Conservation (phyloP, 2,888 invertebrate genomes). For the Masnerella sp. region DNA sequence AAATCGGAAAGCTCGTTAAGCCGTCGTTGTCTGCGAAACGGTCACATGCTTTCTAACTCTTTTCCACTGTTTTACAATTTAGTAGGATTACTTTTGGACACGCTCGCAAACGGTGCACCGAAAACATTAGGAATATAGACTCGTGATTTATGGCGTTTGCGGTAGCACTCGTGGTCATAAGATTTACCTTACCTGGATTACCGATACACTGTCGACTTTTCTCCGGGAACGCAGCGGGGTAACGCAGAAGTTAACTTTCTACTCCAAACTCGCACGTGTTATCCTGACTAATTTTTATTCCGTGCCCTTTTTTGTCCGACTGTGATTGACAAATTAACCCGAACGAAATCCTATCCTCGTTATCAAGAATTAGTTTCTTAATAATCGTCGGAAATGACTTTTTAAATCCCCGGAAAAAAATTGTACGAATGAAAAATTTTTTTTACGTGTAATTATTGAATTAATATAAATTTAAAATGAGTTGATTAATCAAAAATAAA, state of each 20-base stretch:
- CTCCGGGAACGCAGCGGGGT: slow-evolving; percentile 44
- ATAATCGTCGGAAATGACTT: too few species aligned
- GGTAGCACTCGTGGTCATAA: slow-evolving; percentile 67
- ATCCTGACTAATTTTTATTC: slow-evolving; percentile 29
- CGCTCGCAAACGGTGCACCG: slow-evolving; percentile 17
- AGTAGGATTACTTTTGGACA: slow-evolving; percentile 32
- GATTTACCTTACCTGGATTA: slow-evolving; percentile 66
- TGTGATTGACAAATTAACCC: slow-evolving; percentile 15
- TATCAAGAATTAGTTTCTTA: neutral
- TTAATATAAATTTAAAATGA: too few species aligned
- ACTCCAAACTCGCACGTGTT: slow-evolving; percentile 35
- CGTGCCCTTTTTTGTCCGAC: neutral
- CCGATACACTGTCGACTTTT: slow-evolving; percentile 62
- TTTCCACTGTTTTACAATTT: slow-evolving; percentile 45
- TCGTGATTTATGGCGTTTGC: slow-evolving; percentile 71
- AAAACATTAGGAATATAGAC: slow-evolving; percentile 54
- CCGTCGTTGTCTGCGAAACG: slow-evolving; percentile 29
- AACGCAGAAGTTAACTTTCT: slow-evolving; percentile 53
- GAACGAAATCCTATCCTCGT: too few species aligned
- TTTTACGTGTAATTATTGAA: too few species aligned
- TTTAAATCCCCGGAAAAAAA: too few species aligned
- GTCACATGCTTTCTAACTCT: slow-evolving; percentile 44
- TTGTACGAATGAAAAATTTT: too few species aligned
- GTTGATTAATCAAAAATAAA: too few species aligned
- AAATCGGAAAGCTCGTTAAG: slow-evolving; percentile 38